Evolutionary conservation across 2,113 vertebrate genomes (phyloP), one percentile per base, ranked within the genome.

Genomic region (Sorex araneus): DNA sequence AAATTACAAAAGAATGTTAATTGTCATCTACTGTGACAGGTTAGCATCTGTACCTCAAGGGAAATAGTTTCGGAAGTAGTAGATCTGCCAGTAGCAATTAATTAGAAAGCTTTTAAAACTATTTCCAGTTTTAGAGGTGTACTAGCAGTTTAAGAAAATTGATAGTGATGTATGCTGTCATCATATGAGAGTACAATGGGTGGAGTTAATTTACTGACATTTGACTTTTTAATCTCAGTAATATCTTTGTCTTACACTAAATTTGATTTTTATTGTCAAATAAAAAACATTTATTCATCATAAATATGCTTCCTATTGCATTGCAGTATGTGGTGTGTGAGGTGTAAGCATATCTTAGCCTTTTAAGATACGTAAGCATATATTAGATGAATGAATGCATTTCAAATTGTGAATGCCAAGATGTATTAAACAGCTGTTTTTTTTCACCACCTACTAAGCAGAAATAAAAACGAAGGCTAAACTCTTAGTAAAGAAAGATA

Each of bases 141-240:
- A 94, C 89, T 23, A 96, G 81, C 3, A 7, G 87, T 91, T 86
- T 93, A 66, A 96, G 86, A 94, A 97, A 97, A 97, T 60, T 90
- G 54, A 1, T 64, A 96, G 77, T 96, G 84, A 95, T 50, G n/a
- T 94, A 79, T 95, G 95, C 94, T 97, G 81, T 97, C 94, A 95
- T 94, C 92, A 90, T n/a, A 85, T 79, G 83, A 84, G 94, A 77
- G 80, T 94, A 84, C 50, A 94, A 21, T 93, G 28, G 70, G 83
- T 78, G 57, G 77, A 96, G 36, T 67, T 90, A 95, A 91, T 94
- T 94, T 96, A 95, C 73, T 93, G 66, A 81, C 40, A 2, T 71
- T 88, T 83, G 74, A 40, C 84, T 94, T 90, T 66, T 79, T 6
- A 1, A 5, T 11, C 60, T 64, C 76, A 86, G 67, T 95, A 88